Evolutionary conservation across 2,797 vertebrate species (phyloP).

Genomic region (Liasis olivaceus): DNA sequence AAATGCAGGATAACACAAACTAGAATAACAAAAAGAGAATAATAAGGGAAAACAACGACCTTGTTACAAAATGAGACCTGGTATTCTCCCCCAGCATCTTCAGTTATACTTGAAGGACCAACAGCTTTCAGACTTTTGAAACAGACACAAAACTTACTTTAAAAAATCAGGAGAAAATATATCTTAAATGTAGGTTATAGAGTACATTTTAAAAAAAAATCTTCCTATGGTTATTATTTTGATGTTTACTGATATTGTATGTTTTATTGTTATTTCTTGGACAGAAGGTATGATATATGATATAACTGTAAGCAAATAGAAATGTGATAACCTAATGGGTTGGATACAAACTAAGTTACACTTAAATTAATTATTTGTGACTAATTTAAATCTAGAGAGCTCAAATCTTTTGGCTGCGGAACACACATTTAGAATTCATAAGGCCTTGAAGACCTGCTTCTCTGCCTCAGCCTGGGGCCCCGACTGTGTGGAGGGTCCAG

Average conservation of each 20-base stretch:
- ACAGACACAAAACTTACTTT: too few species aligned
- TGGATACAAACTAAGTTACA: background rate
- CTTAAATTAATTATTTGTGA: background rate
- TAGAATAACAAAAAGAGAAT: background rate
- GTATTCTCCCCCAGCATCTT: background rate
- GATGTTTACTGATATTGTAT: background rate
- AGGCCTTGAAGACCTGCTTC: background rate
- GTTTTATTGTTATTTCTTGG: background rate
- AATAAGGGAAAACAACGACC: background rate
- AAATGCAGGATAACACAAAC: background rate
- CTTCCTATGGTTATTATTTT: background rate
- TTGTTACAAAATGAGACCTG: too few species aligned
- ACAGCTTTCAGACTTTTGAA: background rate
- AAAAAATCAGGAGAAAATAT: background rate
- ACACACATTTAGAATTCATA: background rate
- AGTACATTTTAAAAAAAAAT: background rate
- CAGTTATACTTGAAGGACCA: background rate
- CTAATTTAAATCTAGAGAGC: background rate
- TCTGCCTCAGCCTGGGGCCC: background rate
- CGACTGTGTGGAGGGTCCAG: background rate
- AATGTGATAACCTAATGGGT: too few species aligned
- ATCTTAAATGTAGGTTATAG: background rate
- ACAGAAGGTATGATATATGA: background rate
- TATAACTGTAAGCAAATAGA: background rate
- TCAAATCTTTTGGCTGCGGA: background rate